Base-by-base conservation (phyloP, 2,113 vertebrate genomes). In the Cyanistes caeruleus region DNA sequence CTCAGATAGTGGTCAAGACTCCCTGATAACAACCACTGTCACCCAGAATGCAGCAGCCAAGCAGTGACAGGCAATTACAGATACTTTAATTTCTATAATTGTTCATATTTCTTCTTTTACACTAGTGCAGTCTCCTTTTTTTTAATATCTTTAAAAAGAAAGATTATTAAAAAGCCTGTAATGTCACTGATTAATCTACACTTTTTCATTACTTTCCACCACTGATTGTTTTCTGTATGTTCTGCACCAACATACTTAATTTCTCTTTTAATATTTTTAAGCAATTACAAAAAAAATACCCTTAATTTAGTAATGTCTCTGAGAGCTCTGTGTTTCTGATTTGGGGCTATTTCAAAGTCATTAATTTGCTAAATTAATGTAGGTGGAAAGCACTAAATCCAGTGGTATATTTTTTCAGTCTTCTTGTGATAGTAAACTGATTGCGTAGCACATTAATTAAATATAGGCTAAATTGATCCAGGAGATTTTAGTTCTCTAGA, bases 341-440 rank as follows among this genome's bases (percentile, higher is more conserved):
- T 97, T 93, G 83, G 76, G 78, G 79, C 25, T 97, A 95, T 97
- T 96, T 97, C 37, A 53, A 84, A 95, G 64, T 76, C 41, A 96
- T 84, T 96, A 85, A 95, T 95, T 96, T 89, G 52, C 46, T 86
- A 97, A 97, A 96, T 97, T 92, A 95, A 94, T 84, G 37, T 60
- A 94, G 65, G 85, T 84, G 48, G 82, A 96, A 97, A 96, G 33
- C 64, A 95, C 43, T 96, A 95, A 97, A 94, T 97, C 84, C 91
- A 80, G 48, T 78, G 59, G 25, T 80, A 58, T 78, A 89, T 93
- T 95, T 82, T 93, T 94, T 13, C 30, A 77, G 72, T 91, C 65
- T 92, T 59, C 74, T 93, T 92, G 67, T 90, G 70, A 96, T 92
- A 81, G 30, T 79, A 95, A 97, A 91, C 48, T 1, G 76, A 27